phyloP scores from a whole-genome alignment of 92 coral and sea anemone species.

The Isaurus tuberculatus region DNA sequence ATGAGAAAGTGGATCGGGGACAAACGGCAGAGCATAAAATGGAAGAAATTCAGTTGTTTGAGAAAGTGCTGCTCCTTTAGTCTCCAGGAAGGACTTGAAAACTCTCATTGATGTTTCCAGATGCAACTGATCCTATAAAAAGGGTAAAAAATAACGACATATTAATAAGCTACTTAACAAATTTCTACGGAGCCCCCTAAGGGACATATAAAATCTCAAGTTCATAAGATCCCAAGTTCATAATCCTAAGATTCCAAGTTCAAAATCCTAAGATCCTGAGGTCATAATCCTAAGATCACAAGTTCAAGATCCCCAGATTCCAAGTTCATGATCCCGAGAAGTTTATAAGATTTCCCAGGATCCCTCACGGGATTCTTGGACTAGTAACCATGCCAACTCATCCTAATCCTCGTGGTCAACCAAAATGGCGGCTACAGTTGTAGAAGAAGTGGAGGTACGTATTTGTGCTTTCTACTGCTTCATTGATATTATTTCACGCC shows the following conservation, averaged over 20 bases:
- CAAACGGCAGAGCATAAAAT: constrained; percentile 93
- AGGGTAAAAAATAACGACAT: neutral
- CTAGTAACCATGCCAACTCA: constrained; percentile 11
- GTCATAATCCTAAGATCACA: constrained; percentile 9
- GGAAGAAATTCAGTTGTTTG: constrained; percentile 98
- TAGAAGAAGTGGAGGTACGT: constrained; percentile 11
- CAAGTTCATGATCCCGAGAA: constrained; percentile 3
- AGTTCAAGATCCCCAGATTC: constrained; percentile 5
- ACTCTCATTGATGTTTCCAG: constrained; percentile 82
- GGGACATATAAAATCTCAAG: no score
- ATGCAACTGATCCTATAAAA: constrained; percentile 65
- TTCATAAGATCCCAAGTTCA: constrained; percentile 5
- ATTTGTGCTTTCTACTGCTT: constrained; percentile 7
- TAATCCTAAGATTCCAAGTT: neutral
- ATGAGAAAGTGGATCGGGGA: constrained; percentile 91
- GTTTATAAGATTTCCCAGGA: constrained; percentile 7
- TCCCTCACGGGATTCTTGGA: constrained; percentile 13
- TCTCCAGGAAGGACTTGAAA: constrained; percentile 91
- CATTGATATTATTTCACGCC: constrained; percentile 7
- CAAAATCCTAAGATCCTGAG: constrained; percentile 1
- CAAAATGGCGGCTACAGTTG: constrained; percentile 16
- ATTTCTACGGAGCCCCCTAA: no score
- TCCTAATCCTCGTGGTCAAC: constrained; percentile 15
- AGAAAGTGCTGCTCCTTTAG: constrained; percentile 90
- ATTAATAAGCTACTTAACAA: neutral